Evolutionary conservation across 2,888 invertebrate species (phyloP).

Genomic region (Beris chalybata): DNA sequence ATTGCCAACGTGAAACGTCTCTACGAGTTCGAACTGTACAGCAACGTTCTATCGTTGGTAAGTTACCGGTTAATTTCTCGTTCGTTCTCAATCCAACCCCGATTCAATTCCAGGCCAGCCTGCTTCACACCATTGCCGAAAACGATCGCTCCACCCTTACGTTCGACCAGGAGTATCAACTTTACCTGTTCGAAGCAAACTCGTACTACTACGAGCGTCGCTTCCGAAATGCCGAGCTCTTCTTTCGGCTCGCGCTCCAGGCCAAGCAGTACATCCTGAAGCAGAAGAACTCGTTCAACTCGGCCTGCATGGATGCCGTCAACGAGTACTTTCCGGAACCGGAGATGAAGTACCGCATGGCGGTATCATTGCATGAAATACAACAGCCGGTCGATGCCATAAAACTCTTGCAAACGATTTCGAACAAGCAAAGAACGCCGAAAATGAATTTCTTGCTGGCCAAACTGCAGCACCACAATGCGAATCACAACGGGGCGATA

Average conservation of each 20-base stretch:
- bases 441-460: slow-evolving; percentile 78
- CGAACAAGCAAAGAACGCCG: slow-evolving; percentile 68
- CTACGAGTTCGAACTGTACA: slow-evolving; percentile 71
- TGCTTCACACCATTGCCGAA: slow-evolving; percentile 66
- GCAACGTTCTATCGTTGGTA: slow-evolving; percentile 72
- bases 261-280: slow-evolving; percentile 49
- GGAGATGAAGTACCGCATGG: slow-evolving; percentile 73
- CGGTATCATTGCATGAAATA: slow-evolving; percentile 68
- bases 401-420: slow-evolving; percentile 49
- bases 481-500: slow-evolving; percentile 72
- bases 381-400: slow-evolving; percentile 65
- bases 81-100: neutral
- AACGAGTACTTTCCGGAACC: slow-evolving; percentile 58
- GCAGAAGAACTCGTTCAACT: slow-evolving; percentile 45
- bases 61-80: slow-evolving; percentile 45
- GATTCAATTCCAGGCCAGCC: slow-evolving; percentile 61
- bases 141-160: slow-evolving; percentile 59
- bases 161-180: slow-evolving; percentile 67
- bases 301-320: slow-evolving; percentile 45
- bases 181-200: slow-evolving; percentile 70
- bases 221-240: slow-evolving; percentile 68
- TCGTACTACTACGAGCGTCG: slow-evolving; percentile 68
- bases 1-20: slow-evolving; percentile 70
- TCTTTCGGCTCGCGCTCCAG: slow-evolving; percentile 65
- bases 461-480: slow-evolving; percentile 69